phyloP scores from a whole-genome alignment of 1,140 invertebrate genomes.

The Goniozus legneri region DNA sequence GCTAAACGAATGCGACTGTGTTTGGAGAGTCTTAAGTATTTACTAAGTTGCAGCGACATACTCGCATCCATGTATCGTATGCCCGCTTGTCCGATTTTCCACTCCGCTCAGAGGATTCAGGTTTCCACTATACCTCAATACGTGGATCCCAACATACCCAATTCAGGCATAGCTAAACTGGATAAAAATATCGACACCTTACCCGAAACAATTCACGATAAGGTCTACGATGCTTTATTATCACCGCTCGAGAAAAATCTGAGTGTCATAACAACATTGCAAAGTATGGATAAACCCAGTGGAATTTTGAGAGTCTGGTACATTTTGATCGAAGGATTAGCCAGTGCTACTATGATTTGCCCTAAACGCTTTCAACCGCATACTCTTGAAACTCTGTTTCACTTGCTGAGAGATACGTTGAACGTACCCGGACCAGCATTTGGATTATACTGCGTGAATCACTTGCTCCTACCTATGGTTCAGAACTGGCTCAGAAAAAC shows the following conservation, averaged over 20 bases:
- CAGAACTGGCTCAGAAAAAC: slow-evolving; percentile 83
- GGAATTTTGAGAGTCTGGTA: slow-evolving; percentile 90
- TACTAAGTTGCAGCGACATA: slow-evolving; percentile 81
- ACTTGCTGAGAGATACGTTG: slow-evolving; percentile 72
- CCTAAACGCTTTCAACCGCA: slow-evolving; percentile 81
- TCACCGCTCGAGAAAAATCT: slow-evolving; percentile 59
- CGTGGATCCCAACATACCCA: slow-evolving; percentile 83
- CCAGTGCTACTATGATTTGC: slow-evolving; percentile 76
- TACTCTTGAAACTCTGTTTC: slow-evolving; percentile 82
- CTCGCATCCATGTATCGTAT: slow-evolving; percentile 90
- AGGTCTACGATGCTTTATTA: slow-evolving; percentile 62
- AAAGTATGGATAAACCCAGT: slow-evolving; percentile 75
- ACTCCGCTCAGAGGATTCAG: slow-evolving; percentile 83
- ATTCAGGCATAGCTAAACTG: slow-evolving; percentile 64
- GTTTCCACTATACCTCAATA: slow-evolving; percentile 72
- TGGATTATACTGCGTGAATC: slow-evolving; percentile 86
- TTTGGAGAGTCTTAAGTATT: slow-evolving; percentile 79
- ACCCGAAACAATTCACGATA: slow-evolving; percentile 48
- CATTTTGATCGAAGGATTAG: slow-evolving; percentile 83
- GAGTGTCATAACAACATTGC: slow-evolving; percentile 50
- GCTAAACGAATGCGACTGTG: slow-evolving; percentile 57
- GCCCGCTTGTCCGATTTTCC: slow-evolving; percentile 91
- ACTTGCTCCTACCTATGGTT: slow-evolving; percentile 81
- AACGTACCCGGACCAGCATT: slow-evolving; percentile 78
- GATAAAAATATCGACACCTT: slow-evolving; percentile 54